Percentiles rank a stretch among this genome's conserved stretches.
phyloP scores from a whole-genome alignment of 2,888 invertebrate species.

The Scaptomyza polygonia region DNA sequence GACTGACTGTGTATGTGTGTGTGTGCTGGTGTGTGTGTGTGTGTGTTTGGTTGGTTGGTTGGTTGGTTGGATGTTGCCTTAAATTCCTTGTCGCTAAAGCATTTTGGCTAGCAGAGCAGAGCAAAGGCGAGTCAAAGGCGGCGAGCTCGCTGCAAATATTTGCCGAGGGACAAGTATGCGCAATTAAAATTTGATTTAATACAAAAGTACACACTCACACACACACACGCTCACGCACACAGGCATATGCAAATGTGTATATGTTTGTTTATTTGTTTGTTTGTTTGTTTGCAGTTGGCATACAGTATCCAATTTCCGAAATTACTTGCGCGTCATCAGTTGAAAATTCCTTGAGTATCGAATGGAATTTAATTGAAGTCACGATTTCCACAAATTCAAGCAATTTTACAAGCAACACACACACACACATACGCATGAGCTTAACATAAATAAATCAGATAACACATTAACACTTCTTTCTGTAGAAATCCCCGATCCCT shows the following conservation, averaged over 20 bases:
- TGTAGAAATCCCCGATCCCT: too few species aligned
- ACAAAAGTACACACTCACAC: constrained; percentile 59
- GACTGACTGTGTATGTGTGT: constrained; percentile 18
- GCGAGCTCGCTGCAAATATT: constrained; percentile 79
- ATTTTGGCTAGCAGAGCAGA: constrained; percentile 54
- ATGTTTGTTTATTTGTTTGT: constrained; percentile 49
- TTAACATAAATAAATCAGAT: constrained; percentile 76
- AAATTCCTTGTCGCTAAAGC: constrained; percentile 74
- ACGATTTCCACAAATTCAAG: constrained; percentile 81
- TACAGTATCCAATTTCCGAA: constrained; percentile 82
- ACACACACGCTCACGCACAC: constrained; percentile 1
- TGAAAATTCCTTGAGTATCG: constrained; percentile 83
- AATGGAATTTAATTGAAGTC: constrained; percentile 85
- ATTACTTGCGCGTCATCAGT: constrained; percentile 81
- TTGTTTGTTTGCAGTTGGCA: constrained; percentile 66
- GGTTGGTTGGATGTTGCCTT: constrained; percentile 46
- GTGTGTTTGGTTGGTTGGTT: constrained; percentile 16
- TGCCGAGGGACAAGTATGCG: constrained; percentile 81
- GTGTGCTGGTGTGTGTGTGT: constrained; percentile 7
- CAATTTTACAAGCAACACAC: constrained; percentile 55
- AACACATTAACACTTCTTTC: constrained; percentile 76
- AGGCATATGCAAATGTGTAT: constrained; percentile 28
- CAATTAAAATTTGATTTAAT: constrained; percentile 83
- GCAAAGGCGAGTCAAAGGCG: constrained; percentile 71
- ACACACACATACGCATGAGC: constrained; percentile 32